Evolutionary conservation across 2,888 invertebrate genomes (phyloP).

Genomic region (Sinhomidia bicolor): DNA sequence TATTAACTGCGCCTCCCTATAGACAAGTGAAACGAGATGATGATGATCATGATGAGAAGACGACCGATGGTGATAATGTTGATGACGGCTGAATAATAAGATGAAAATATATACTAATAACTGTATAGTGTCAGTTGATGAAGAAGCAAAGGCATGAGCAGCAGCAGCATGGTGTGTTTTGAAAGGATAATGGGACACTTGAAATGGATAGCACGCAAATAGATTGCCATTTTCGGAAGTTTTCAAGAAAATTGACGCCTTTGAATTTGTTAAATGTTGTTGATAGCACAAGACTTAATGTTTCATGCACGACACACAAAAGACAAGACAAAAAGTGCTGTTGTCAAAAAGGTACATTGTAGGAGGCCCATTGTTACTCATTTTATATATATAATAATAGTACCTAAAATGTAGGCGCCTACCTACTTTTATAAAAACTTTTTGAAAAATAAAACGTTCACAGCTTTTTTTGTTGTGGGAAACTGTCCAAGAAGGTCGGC

Average conservation of each 20-base stretch:
- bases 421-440: no score
- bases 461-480: slow-evolving; percentile 35
- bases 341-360: not conserved
- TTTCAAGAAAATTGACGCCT: slow-evolving; percentile 49
- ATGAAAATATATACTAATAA: not conserved
- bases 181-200: slow-evolving; percentile 44
- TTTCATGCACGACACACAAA: not conserved
- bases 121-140: not conserved
- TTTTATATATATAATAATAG: no score
- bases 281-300: not conserved
- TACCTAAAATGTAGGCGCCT: no score
- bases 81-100: slow-evolving; percentile 12
- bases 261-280: slow-evolving; percentile 13
- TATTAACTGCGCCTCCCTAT: slow-evolving; percentile 31
- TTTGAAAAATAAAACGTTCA: not conserved
- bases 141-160: no score
- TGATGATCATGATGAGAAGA: slow-evolving; percentile 23
- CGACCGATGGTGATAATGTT: not conserved
- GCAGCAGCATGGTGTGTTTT: not conserved
- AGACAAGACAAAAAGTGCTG: slow-evolving; percentile 3
- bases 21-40: slow-evolving; percentile 33
- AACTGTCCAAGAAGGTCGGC: slow-evolving; percentile 53
- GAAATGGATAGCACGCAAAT: slow-evolving; percentile 59
- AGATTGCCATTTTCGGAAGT: slow-evolving; percentile 56
- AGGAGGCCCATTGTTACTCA: not conserved